Evolutionary conservation across 2,113 vertebrate species (phyloP), one percentile per base, ranked within the genome.

Genomic region (Micronycteris hirsuta): DNA sequence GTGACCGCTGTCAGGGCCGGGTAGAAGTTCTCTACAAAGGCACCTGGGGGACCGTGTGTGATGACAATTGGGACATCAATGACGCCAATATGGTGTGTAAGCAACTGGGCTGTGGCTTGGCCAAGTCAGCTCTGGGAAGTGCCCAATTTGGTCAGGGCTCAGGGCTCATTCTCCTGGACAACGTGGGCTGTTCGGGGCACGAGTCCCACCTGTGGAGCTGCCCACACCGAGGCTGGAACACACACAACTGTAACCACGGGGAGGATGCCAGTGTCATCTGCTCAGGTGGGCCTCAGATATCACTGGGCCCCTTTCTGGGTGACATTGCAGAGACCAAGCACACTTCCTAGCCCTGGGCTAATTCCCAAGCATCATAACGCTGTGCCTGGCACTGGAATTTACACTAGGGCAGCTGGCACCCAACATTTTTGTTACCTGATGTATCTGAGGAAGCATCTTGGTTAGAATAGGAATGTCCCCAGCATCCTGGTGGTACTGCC

Each of bases 11-110:
- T 56, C 54, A 56, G 54, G 54, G 54, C 54, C 6, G 54, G 54
- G 19, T 56, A 20, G 54, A 56, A 7, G 54, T 22, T 56, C 54
- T 56, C 54, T 22, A 56, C 54, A 5, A 22, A 22, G 54, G 95
- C 3, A 77, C 97, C 16, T 98, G 96, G 97, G 98, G 97, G 49
- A 97, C 96, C 7, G 94, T 98, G 86, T 97, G 97, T 61, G 97
- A 96, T 0, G 91, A 96, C 38, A 0, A 0, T 17, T 97, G 97
- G 97, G 92, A 96, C 74, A 77, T 0, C 24, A 83, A 20, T 0
- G 96, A 97, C 0, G 96, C 94, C 86, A 89, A 86, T 0, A 91
- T 97, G 85, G 95, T 97, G 3, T 97, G 96, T 71, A 92, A 93
- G 52, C 97, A 98, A 88, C 88, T 98, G 81, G 96, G 70, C 43